Base-by-base conservation (phyloP, 2,888 invertebrate species). In the Tolmerus cingulatus region DNA sequence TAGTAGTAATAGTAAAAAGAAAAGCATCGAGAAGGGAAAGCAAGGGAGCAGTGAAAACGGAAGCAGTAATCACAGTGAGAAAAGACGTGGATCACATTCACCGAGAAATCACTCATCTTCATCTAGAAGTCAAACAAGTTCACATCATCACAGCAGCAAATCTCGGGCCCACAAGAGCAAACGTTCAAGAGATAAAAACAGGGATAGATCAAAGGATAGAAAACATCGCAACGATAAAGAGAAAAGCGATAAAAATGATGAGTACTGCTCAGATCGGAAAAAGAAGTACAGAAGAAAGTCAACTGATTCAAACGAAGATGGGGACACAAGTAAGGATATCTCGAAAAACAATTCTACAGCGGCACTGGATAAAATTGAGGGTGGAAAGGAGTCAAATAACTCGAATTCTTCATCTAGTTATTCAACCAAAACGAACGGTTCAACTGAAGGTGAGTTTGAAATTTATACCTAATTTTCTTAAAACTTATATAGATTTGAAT, bases 241-340 rank as follows among this genome's bases (percentile, higher is more conserved):
- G 1, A 89, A 89, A 74, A 89, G 51, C 2, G 88, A 87, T 94
- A 90, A 94, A 95, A 90, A 92, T 93, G 96, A 97, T 90, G 96
- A 97, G 91, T 96, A 96, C 90, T 95, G 95, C 87, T 95, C 95
- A 89, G 93, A 95, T 5, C 95, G 95, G 55, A 94, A 94, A 0
- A 95, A 96, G 90, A 94, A 94, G 14, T 94, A 94, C 86, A 94
- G 94, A 89, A 94, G 97, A 8, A 93, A 96, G 81, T 97, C 97
- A 0, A 96, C 96, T 0, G 97, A 97, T 92, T 97, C 97, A 0
- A 96, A 96, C 89, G 97, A 96, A 91, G 96, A 95, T 5, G 90
- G 57, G 5, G 66, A 92, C 14, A 94, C 94, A 87, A 93, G 94
- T 2, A 93, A 93, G 0, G 89, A 90, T 19, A 77, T 51, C 0